Conservation (phyloP, 2,113 vertebrate species). For the Mesitornis unicolor region DNA sequence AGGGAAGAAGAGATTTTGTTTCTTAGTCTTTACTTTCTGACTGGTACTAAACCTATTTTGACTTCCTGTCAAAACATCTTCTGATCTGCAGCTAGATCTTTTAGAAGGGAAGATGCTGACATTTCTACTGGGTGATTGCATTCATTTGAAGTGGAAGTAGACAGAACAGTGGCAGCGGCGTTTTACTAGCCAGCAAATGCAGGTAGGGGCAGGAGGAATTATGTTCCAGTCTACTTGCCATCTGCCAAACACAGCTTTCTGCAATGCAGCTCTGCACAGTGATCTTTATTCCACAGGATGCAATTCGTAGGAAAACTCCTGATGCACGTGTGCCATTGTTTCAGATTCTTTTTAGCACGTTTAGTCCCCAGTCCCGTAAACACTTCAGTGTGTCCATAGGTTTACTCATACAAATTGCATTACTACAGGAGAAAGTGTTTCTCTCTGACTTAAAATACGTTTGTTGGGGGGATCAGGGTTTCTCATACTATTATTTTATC, state of each 20-base stretch:
- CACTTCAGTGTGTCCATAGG: not conserved
- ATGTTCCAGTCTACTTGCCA: constrained; percentile 57
- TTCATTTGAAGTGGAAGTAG: not conserved
- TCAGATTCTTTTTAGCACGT: not conserved
- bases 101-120: not conserved
- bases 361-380: not conserved
- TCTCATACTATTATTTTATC: not conserved
- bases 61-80: not conserved
- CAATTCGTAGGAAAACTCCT: not conserved
- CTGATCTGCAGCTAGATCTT: not conserved
- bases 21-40: not conserved
- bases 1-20: not conserved
- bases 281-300: constrained; percentile 61
- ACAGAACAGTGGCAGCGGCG: not conserved
- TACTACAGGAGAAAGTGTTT: not conserved
- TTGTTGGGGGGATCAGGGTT: not conserved
- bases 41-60: not conserved
- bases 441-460: not conserved
- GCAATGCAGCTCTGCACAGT: constrained; percentile 24
- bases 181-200: constrained; percentile 23
- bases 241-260: constrained; percentile 68
- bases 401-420: not conserved
- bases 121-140: not conserved
- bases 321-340: not conserved
- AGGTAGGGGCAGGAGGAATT: constrained; percentile 11